Percentiles rank a stretch among this genome's conserved stretches.
phyloP scores from a whole-genome alignment of 1,140 invertebrate species.

The Mylabris phalerata region DNA sequence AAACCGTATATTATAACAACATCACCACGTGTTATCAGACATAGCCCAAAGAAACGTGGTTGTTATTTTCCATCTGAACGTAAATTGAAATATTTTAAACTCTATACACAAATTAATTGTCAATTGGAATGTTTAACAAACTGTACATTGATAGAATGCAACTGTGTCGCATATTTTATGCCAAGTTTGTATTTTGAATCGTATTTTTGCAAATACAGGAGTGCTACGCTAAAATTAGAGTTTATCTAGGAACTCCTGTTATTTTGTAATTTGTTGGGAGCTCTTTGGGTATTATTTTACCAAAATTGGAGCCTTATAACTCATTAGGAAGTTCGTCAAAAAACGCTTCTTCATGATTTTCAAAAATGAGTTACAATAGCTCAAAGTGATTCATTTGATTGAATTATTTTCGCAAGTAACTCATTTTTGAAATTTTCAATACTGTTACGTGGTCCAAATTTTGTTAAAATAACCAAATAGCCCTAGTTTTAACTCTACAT shows the following conservation, averaged over 20 bases:
- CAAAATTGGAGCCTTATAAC: neutral
- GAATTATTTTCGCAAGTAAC: too few relatives aligned
- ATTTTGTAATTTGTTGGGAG: neutral
- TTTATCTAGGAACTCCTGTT: neutral
- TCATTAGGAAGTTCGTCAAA: too few relatives aligned
- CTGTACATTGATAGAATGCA: slow-evolving; percentile 26
- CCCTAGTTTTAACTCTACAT: slow-evolving; percentile 21
- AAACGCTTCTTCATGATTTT: too few relatives aligned
- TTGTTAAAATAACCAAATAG: slow-evolving; percentile 26
- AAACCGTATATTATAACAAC: slow-evolving; percentile 14
- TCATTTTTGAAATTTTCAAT: too few relatives aligned
- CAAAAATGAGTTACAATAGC: too few relatives aligned
- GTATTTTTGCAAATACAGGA: too few relatives aligned
- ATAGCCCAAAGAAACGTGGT: slow-evolving; percentile 28
- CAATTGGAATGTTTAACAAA: slow-evolving; percentile 38
- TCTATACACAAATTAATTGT: slow-evolving; percentile 37
- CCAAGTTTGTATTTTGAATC: slow-evolving; percentile 15
- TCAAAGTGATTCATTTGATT: too few relatives aligned
- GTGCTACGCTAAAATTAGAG: too few relatives aligned
- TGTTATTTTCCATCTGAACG: slow-evolving; percentile 50
- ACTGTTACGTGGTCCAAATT: too few relatives aligned
- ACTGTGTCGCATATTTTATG: slow-evolving; percentile 36
- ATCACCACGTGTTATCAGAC: slow-evolving; percentile 28
- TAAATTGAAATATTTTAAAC: slow-evolving; percentile 42
- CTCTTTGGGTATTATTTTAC: neutral